Evolutionary conservation across 2,113 vertebrate genomes (phyloP).

Genomic region (Bujurquina vittata): DNA sequence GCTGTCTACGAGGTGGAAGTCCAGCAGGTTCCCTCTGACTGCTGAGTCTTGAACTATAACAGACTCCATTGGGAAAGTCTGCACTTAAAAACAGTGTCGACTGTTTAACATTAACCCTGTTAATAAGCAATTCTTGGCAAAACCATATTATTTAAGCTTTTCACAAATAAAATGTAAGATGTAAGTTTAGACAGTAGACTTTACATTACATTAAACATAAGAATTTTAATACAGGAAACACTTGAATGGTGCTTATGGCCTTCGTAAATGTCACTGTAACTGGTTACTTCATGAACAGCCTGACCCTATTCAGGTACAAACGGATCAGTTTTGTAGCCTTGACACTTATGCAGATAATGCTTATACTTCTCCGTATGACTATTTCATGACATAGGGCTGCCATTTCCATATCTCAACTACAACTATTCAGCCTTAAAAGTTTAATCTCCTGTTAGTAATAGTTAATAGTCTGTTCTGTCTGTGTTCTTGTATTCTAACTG

Average conservation of each 20-base stretch:
- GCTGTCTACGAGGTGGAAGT: background rate
- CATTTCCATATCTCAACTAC: too few relatives aligned
- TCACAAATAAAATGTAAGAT: background rate
- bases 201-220: background rate
- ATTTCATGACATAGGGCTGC: too few relatives aligned
- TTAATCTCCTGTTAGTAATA: background rate
- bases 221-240: background rate
- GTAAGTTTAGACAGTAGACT: background rate
- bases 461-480: background rate
- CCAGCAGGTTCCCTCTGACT: background rate
- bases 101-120: constrained; percentile 22
- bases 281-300: too few relatives aligned
- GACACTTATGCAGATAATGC: too few relatives aligned
- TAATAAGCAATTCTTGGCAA: constrained; percentile 12
- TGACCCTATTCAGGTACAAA: too few relatives aligned
- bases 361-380: too few relatives aligned
- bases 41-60: constrained; percentile 9
- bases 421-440: too few relatives aligned
- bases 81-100: background rate
- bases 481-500: background rate
- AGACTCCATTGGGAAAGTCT: background rate
- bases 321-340: background rate
- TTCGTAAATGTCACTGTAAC: background rate
- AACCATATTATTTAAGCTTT: background rate
- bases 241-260: background rate